phyloP scores from a whole-genome alignment of 2,113 vertebrate species.

The Oenanthe oenanthe region DNA sequence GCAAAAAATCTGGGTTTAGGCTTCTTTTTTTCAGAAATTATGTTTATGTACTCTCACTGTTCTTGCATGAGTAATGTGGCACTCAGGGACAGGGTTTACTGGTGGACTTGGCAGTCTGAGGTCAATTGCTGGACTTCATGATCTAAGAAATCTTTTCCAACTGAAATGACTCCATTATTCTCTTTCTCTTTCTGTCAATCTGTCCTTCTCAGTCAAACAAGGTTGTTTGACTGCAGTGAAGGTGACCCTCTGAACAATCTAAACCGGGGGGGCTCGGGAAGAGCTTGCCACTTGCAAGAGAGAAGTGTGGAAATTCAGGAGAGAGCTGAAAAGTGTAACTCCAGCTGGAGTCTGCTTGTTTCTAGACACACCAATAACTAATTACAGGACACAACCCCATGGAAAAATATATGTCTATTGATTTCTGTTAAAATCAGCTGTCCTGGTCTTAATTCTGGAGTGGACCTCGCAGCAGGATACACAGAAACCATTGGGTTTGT shows the following conservation, averaged over 20 bases:
- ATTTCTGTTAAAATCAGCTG: neutral
- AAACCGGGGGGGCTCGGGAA: neutral
- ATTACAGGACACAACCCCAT: neutral
- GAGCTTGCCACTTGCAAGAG: neutral
- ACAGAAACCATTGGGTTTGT: neutral
- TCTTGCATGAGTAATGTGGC: neutral
- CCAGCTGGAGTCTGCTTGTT: neutral
- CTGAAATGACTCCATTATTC: neutral
- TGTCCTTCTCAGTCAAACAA: neutral
- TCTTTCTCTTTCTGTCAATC: neutral
- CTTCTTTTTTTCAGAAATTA: neutral
- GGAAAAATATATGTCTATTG: neutral
- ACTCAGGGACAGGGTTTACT: neutral
- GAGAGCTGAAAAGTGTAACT: neutral
- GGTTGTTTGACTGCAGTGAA: neutral
- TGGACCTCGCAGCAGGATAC: neutral
- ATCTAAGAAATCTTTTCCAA: neutral
- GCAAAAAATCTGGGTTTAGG: neutral
- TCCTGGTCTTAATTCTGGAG: neutral
- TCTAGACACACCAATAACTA: neutral
- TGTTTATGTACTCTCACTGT: neutral
- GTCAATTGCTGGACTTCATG: neutral
- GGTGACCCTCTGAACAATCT: neutral
- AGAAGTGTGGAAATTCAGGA: neutral
- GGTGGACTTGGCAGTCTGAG: too few species aligned